Base-by-base conservation (phyloP, 2,797 vertebrate species). In the Melopsittacus undulatus region DNA sequence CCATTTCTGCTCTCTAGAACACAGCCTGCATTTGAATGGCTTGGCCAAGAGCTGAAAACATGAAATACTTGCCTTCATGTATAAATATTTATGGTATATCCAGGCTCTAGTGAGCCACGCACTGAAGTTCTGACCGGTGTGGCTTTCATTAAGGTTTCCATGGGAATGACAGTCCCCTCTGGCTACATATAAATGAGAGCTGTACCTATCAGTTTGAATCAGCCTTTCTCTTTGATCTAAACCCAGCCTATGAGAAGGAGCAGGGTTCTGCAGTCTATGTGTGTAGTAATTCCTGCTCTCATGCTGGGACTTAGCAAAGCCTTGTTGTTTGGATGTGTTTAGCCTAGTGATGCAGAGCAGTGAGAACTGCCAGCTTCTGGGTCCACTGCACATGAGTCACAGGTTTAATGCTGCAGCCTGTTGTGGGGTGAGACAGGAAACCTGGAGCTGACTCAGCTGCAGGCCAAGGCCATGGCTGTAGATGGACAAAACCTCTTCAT, bases 1-100 rank as follows among this genome's bases (percentile, higher is more conserved):
- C 36, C 43, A 36, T 52, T 79, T 26, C 49, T 78, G 43, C 32
- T 78, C 9, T 63, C 21, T 12, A 12, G 46, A 59, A 46, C 40
- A 9, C 83, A 79, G 86, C 8, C 83, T 84, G 67, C 59, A 61
- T 91, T 88, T 83, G 63, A 83, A 79, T 38, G 18, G 34, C 34
- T 76, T 38, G 51, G 54, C 48, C 88, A 81, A 78, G 83, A 89
- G 57, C 76, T 75, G 21, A 26, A 69, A 76, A 76, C 63, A 63
- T 26, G 6, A 86, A 87, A 70, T 68, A 23, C n/a, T 89, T 30
- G 76, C 30, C 21, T 90, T 74, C 38, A 21, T 69, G 86, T 90
- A 63, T 91, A 94, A 93, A 91, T 86, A 91, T 94, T 95, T 90
- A 82, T 54, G 68, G 34, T 70, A 32, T 22, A 83, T 49, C 46